A percentile compares a stretch with the other conserved stretches of the same genome.
Conservation (phyloP, 64 coral and sea anemone genomes). For the Catalaphyllia jardinei region DNA sequence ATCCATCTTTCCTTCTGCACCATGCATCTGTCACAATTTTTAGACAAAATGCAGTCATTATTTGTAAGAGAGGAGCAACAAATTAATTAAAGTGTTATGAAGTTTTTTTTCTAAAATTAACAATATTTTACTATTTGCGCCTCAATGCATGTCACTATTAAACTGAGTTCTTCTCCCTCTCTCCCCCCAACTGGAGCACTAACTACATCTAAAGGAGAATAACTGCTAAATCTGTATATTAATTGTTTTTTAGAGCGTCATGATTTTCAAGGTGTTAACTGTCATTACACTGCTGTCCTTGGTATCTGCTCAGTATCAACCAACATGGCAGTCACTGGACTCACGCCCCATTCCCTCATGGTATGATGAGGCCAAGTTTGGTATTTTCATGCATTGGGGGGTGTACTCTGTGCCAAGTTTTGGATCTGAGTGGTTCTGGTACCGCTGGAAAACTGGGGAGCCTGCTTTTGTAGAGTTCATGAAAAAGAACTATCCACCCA, state of each 20-base stretch:
- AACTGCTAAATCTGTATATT: neutral
- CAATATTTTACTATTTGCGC: too few relatives aligned
- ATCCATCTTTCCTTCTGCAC: too few relatives aligned
- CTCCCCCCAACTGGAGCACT: too few relatives aligned
- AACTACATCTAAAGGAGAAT: too few relatives aligned
- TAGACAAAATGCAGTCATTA: too few relatives aligned
- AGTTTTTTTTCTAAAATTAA: too few relatives aligned
- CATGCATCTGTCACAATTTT: too few relatives aligned
- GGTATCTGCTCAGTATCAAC: constrained; percentile 29
- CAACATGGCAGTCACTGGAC: constrained; percentile 79
- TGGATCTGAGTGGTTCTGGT: constrained; percentile 88
- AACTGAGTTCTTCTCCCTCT: too few relatives aligned
- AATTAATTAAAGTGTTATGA: too few relatives aligned
- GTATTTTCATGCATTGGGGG: constrained; percentile 90
- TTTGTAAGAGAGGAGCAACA: too few relatives aligned
- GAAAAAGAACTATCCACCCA: constrained; percentile 78
- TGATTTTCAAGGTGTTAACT: neutral
- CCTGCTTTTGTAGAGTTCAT: constrained; percentile 41
- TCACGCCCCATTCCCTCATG: constrained; percentile 70
- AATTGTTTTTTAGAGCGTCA: neutral
- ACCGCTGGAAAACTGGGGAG: constrained; percentile 47
- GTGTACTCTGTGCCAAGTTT: constrained; percentile 92
- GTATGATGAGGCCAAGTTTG: constrained; percentile 95
- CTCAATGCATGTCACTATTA: too few relatives aligned
- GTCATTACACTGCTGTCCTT: neutral